Evolutionary conservation across 2,113 vertebrate species (phyloP).

Genomic region (Toxotes chatareus): DNA sequence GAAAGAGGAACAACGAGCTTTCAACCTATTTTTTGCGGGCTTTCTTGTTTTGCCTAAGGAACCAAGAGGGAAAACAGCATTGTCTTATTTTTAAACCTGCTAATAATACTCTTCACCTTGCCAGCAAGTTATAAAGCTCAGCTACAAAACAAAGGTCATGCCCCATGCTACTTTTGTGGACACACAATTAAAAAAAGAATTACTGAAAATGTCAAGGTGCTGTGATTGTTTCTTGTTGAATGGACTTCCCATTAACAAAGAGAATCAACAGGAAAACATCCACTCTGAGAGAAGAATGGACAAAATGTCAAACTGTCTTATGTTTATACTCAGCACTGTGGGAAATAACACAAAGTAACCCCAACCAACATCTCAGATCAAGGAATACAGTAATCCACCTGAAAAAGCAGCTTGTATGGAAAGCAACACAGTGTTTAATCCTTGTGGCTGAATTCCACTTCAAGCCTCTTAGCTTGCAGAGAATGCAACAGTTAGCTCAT

Average conservation of each 20-base stretch:
- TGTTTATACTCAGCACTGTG: slow-evolving; percentile 5
- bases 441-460: slow-evolving; percentile 50
- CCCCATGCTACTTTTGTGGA: slow-evolving; percentile 2
- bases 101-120: slow-evolving; percentile 28
- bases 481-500: slow-evolving; percentile 57
- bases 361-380: slow-evolving; percentile 16
- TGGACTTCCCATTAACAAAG: slow-evolving; percentile 10
- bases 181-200: slow-evolving; percentile 6
- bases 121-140: slow-evolving; percentile 13
- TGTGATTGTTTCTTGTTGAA: slow-evolving; percentile 63
- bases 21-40: background rate
- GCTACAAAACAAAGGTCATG: slow-evolving; percentile 31
- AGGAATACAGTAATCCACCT: slow-evolving; percentile 56
- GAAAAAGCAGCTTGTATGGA: slow-evolving; percentile 44
- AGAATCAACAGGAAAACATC: slow-evolving; percentile 72
- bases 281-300: slow-evolving; percentile 58
- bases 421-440: slow-evolving; percentile 66
- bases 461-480: slow-evolving; percentile 74
- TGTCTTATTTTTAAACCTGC: slow-evolving; percentile 44
- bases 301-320: slow-evolving; percentile 51
- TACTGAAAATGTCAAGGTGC: slow-evolving; percentile 61
- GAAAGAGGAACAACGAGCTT: slow-evolving; percentile 30
- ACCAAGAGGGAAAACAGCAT: slow-evolving; percentile 15
- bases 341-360: slow-evolving; percentile 60
- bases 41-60: slow-evolving; percentile 33